phyloP scores from a whole-genome alignment of 2,888 invertebrate genomes.

The Campaea margaritaria region DNA sequence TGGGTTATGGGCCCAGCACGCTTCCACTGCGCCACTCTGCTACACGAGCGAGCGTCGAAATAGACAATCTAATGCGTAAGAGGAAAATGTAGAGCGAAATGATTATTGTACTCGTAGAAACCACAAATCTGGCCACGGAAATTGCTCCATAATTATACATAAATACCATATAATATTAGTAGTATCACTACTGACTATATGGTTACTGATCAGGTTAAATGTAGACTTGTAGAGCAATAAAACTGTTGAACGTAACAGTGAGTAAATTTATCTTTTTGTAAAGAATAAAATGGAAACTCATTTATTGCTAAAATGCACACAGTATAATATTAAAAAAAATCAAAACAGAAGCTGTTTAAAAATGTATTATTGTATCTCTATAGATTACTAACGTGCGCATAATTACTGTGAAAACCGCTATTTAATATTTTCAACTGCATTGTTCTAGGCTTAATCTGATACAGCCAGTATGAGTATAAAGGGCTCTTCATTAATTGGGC shows the following conservation, averaged over 20 bases:
- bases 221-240: too few species aligned
- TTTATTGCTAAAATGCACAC: background rate
- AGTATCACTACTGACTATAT: too few species aligned
- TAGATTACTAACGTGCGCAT: background rate
- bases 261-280: too few species aligned
- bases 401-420: background rate
- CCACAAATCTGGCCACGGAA: too few species aligned
- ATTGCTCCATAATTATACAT: too few species aligned
- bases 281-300: background rate
- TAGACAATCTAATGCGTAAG: constrained; percentile 1
- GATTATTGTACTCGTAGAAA: too few species aligned
- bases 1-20: constrained; percentile 94
- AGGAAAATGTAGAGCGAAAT: background rate
- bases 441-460: constrained; percentile 12
- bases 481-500: constrained; percentile 60
- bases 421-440: constrained; percentile 11
- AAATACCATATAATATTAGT: too few species aligned
- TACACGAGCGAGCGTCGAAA: constrained; percentile 10
- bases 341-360: too few species aligned
- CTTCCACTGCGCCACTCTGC: constrained; percentile 92
- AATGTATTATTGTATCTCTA: too few species aligned
- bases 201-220: too few species aligned
- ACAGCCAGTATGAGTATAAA: constrained; percentile 33
- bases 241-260: too few species aligned
- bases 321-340: too few species aligned